Base-by-base conservation (phyloP, 2,113 vertebrate species). In the Cavia porcellus region DNA sequence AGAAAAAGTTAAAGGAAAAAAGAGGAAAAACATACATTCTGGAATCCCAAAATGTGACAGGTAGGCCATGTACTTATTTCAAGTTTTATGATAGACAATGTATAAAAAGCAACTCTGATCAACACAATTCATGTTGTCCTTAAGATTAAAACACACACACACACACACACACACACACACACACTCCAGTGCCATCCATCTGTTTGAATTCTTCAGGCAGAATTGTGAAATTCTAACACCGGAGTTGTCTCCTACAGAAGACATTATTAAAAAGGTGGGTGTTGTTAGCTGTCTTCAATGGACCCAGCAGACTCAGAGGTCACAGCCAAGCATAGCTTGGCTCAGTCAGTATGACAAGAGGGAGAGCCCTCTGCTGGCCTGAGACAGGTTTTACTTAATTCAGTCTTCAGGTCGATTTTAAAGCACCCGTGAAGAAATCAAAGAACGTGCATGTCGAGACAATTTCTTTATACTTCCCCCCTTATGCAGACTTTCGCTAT, bases 221-320 rank as follows among this genome's bases (percentile, higher is more conserved):
- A 57, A n/a, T 50, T 61, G 0, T 81, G 8, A 84, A 45, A 20
- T 84, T 83, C 50, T 68, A 68, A 94, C 77, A 68, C 30, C 0
- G 57, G 50, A 12, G 57, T 5, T 70, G 70, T 13, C n/a, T 77
- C 14, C 35, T 68, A 4, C 17, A 50, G 35, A 28, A 47, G 28
- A 61, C 1, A 45, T 0, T 57, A 12, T 59, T 8, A 11, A 30
- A 0, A 3, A 42, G 2, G 0, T 50, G 62, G 66, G 19, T 25
- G 5, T 75, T 38, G 70, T 22, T 24, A 50, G 4, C 2, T 0
- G 1, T 42, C 13, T 59, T 38, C 5, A 24, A 24, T 19, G 19
- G 1, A 13, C 42, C 28, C 15, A 0, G 47, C 5, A 7, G 20
- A 28, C 75, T 92, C 30, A 5, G 30, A 22, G 19, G 6, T 38